Percentiles rank a stretch among this genome's conserved stretches.
These are phyloP conservation scores for Nipponacmea schrenckii DNA, from an alignment of 2,888 invertebrate species.

Conservation along the genomic window DNA sequence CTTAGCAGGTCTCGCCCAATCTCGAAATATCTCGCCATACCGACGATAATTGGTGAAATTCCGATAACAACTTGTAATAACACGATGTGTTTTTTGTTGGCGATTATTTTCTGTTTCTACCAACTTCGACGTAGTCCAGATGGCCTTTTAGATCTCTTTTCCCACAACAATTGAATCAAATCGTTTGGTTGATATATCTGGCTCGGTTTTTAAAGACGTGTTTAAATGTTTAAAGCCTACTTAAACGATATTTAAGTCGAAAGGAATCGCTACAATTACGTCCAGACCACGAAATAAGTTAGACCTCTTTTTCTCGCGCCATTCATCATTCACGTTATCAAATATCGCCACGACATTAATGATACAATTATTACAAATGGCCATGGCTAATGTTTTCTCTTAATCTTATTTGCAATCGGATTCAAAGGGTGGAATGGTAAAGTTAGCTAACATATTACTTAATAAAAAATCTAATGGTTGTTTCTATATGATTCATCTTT, in stretches of 20 bases:
- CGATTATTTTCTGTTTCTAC: not conserved
- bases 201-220: not conserved
- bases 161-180: not conserved
- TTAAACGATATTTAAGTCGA: constrained; percentile 7
- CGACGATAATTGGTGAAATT: constrained; percentile 2
- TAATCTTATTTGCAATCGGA: too few relatives aligned
- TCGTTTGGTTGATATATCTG: not conserved
- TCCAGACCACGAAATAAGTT: not conserved
- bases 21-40: constrained; percentile 1
- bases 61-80: constrained; percentile 5
- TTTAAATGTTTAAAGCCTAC: not conserved
- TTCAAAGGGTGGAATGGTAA: too few relatives aligned
- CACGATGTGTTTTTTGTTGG: not conserved
- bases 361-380: too few relatives aligned
- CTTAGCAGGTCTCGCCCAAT: constrained; percentile 6
- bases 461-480: too few relatives aligned
- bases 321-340: too few relatives aligned
- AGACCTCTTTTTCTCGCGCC: too few relatives aligned
- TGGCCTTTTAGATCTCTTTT: constrained; percentile 7
- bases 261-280: not conserved
- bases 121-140: not conserved
- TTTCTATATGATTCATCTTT: too few relatives aligned
- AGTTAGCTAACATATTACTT: too few relatives aligned
- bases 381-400: too few relatives aligned
- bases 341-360: too few relatives aligned